phyloP scores from a whole-genome alignment of 2,888 invertebrate species.

The Hetaerina titia region DNA sequence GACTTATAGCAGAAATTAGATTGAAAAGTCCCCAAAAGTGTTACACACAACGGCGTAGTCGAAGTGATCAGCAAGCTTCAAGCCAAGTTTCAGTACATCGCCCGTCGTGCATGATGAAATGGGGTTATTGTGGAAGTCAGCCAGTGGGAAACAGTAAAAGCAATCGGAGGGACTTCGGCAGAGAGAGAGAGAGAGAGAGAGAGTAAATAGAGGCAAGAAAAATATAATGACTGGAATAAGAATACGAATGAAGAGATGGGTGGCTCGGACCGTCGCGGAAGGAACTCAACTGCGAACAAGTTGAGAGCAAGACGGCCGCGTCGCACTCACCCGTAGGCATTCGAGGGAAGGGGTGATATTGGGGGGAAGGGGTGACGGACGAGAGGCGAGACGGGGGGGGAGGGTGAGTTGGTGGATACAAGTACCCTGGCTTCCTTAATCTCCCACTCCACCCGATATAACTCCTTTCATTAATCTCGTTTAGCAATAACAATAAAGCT shows the following conservation, averaged over 20 bases:
- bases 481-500: slow-evolving; percentile 21
- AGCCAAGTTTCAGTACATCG: not conserved
- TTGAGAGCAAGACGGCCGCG: not conserved
- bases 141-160: not conserved
- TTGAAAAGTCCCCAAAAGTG: not conserved
- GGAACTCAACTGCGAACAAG: not conserved
- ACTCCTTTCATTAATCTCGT: slow-evolving; percentile 10
- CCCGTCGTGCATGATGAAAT: not conserved
- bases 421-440: not conserved
- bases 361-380: not conserved
- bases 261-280: not conserved
- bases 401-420: not conserved
- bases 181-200: not conserved
- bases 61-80: not conserved
- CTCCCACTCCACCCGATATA: not conserved
- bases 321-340: not conserved
- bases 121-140: not conserved
- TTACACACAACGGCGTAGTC: not conserved
- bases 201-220: not conserved
- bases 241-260: not conserved
- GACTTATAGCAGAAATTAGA: not conserved
- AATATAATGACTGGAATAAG: not conserved
- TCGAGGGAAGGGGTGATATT: not conserved
- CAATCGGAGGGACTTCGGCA: not conserved
- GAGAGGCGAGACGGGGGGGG: too few relatives aligned